A percentile compares a stretch with the other conserved stretches of the same genome.
phyloP scores from a whole-genome alignment of 2,113 vertebrate genomes.

The Sander lucioperca region DNA sequence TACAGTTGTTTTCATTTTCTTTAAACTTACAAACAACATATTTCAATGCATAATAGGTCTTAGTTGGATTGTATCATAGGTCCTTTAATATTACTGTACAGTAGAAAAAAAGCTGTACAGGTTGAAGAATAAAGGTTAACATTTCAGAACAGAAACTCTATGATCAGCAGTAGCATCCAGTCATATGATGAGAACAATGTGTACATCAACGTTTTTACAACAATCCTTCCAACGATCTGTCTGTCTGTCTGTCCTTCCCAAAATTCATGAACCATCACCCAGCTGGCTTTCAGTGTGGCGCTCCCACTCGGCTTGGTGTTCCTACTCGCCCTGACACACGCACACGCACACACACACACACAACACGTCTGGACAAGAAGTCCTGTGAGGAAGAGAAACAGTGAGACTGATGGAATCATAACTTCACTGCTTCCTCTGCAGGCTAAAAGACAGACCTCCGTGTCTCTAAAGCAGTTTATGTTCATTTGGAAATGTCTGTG shows the following conservation, averaged over 20 bases:
- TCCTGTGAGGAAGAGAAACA: constrained; percentile 68
- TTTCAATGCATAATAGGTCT: constrained; percentile 10
- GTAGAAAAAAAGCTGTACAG: constrained; percentile 76
- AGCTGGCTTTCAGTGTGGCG: background rate
- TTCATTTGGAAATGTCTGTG: no score
- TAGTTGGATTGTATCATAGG: constrained; percentile 13
- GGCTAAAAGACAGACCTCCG: background rate
- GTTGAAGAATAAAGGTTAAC: constrained; percentile 40
- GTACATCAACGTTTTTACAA: constrained; percentile 27
- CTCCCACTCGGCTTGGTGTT: constrained; percentile 11
- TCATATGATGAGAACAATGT: constrained; percentile 77
- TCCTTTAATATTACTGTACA: constrained; percentile 63
- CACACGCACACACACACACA: constrained; percentile 26
- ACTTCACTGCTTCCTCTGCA: background rate
- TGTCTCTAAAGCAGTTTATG: no score
- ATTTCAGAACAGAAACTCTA: constrained; percentile 67
- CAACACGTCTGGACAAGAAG: constrained; percentile 82
- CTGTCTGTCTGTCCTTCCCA: constrained; percentile 27
- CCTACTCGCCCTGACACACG: background rate
- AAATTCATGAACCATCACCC: constrained; percentile 17
- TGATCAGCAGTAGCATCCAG: constrained; percentile 57
- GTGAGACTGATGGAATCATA: background rate
- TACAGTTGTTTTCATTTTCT: background rate
- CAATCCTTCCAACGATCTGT: constrained; percentile 29
- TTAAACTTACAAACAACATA: constrained; percentile 26